A percentile compares a stretch with the other conserved stretches of the same genome.
These are phyloP conservation scores for Sebastes hubbsi DNA, from an alignment of 2,797 vertebrate genomes.

Conservation along the genomic window DNA sequence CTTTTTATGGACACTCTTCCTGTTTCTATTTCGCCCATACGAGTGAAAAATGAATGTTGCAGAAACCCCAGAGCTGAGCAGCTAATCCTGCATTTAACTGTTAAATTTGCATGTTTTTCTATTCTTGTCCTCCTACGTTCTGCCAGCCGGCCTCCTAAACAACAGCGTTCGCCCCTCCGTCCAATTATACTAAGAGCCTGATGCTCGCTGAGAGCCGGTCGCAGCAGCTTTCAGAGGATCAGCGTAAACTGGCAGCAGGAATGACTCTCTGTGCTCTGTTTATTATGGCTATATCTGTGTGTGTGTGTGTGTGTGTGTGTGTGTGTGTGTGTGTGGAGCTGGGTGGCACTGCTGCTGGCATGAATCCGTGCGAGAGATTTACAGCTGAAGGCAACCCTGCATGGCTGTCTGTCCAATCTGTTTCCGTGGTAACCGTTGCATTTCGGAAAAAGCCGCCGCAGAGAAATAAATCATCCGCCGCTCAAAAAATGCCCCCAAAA, in stretches of 20 bases:
- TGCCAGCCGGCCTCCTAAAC: slow-evolving; percentile 27
- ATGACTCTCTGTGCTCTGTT: slow-evolving; percentile 5
- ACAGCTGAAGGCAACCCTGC: slow-evolving; percentile 62
- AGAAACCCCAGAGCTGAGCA: background rate
- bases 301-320: background rate
- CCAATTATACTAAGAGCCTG: slow-evolving; percentile 62
- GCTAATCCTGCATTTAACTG: slow-evolving; percentile 13
- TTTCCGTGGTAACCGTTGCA: slow-evolving; percentile 75
- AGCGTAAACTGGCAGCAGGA: slow-evolving; percentile 50
- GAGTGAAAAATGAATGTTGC: background rate
- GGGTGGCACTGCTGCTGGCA: slow-evolving; percentile 42
- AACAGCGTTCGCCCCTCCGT: slow-evolving; percentile 26
- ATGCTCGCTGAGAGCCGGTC: slow-evolving; percentile 21
- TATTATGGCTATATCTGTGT: background rate
- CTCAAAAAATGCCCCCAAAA: background rate
- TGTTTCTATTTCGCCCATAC: background rate
- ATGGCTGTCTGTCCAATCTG: slow-evolving; percentile 56
- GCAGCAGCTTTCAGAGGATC: slow-evolving; percentile 63
- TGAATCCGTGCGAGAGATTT: slow-evolving; percentile 45
- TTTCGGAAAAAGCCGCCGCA: slow-evolving; percentile 14
- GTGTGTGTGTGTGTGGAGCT: background rate
- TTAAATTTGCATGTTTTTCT: slow-evolving; percentile 9
- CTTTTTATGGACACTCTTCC: background rate
- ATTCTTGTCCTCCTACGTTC: background rate
- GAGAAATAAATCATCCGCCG: slow-evolving; percentile 24